Evolutionary conservation across 2,113 vertebrate genomes (phyloP), one percentile per base, ranked within the genome.

Genomic region (Eublepharis macularius): DNA sequence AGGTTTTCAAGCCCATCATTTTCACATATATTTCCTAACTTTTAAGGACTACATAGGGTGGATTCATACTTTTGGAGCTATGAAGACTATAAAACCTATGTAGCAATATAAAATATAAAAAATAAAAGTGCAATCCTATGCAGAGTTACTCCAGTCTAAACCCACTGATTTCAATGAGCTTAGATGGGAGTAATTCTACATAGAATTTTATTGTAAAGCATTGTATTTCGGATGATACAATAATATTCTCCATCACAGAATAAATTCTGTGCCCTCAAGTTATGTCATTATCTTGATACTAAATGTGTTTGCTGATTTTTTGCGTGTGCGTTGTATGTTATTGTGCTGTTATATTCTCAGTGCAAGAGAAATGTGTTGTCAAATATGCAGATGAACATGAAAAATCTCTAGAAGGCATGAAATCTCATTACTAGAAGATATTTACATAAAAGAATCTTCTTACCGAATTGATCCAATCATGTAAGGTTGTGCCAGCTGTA

Each of bases 401-500:
- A 90, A 92, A 70, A 68, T n/a, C 54, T 34, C 84, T 17, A 74
- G 72, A 3, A 47, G 6, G 45, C 36, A 73, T 80, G 17, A 85
- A 88, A 51, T 57, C 66, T 85, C 57, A 45, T 11, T 47, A 60
- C 2, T 81, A 76, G n/a, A 39, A 24, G 84, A 79, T 81, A 79
- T 76, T 75, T 45, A 87, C 68, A 89, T 87, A 92, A 94, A 85
- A 1, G 91, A 93, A 93, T 82, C 57, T 73, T 83, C 94, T 95
- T 94, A 97, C 98, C 98, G 96, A 92, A 99, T 95, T 0, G 98
- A 99, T 8, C 96, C 95, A 2, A 99, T 96, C 95, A 98, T 96
- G 95, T 97, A 99, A 0, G 99, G 99, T 92, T 99, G 99, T 34
- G 98, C 98, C 45, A 99, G 96, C 89, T 99, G 99, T 73, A 99